phyloP scores from a whole-genome alignment of 2,113 vertebrate genomes.

The Gila orcuttii region DNA sequence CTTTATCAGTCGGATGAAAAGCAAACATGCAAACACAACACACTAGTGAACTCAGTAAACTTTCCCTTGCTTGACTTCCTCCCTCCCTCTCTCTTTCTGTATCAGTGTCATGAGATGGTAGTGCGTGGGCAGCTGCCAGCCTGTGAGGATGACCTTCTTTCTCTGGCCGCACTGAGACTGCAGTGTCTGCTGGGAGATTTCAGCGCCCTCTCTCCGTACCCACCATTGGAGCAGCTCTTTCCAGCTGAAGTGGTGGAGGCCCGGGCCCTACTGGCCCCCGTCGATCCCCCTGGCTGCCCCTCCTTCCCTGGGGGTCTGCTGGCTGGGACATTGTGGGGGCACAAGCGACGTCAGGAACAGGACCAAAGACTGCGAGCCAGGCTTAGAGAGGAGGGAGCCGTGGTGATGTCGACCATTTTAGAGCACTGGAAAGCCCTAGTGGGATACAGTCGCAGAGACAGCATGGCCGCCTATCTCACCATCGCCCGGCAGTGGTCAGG shows the following conservation, averaged over 20 bases:
- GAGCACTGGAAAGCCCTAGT: conserved; percentile 89
- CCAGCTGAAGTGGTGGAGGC: conserved; percentile 74
- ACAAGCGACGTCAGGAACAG: conserved; percentile 84
- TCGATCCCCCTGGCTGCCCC: conserved; percentile 59
- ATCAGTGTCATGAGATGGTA: conserved; percentile 90
- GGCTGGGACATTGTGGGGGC: conserved; percentile 83
- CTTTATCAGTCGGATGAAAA: conserved; percentile 6
- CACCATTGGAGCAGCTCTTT: conserved; percentile 85
- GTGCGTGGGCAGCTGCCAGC: conserved; percentile 85
- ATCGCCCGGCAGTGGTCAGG: conserved; percentile 90
- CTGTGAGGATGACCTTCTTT: conserved; percentile 87
- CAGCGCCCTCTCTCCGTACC: conserved; percentile 79
- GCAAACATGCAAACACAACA: conserved; percentile 20
- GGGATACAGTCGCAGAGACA: conserved; percentile 85
- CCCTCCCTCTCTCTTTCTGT: not conserved
- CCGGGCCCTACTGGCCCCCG: conserved; percentile 72
- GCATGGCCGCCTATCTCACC: conserved; percentile 88
- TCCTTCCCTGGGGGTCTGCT: conserved; percentile 79
- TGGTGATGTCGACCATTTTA: conserved; percentile 82
- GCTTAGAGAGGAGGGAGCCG: conserved; percentile 81
- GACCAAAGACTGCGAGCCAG: conserved; percentile 77
- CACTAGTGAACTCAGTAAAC: not conserved
- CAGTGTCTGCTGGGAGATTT: conserved; percentile 89
- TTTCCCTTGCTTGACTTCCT: not conserved
- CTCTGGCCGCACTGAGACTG: conserved; percentile 86